phyloP scores from a whole-genome alignment of 2,797 vertebrate species.

The Pangasius macronema region DNA sequence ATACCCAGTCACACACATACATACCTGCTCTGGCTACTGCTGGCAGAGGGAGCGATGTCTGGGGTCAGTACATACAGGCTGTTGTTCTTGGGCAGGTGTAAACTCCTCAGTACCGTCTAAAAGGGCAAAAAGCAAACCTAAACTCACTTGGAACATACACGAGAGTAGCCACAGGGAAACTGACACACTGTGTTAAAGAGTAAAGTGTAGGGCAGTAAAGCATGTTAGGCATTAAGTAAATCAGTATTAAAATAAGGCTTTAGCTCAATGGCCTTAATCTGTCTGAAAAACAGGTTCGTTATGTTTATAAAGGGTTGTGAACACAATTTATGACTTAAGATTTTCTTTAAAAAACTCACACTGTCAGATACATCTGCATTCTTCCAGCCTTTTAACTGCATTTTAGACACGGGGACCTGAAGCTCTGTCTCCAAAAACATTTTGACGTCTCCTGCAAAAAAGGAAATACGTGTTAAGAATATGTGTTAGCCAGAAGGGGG shows the following conservation, averaged over 20 bases:
- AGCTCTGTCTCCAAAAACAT: conserved; percentile 94
- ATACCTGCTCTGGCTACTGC: conserved; percentile 93
- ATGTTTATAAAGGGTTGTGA: background rate
- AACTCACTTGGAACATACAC: background rate
- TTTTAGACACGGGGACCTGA: conserved; percentile 92
- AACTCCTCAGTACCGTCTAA: conserved; percentile 91
- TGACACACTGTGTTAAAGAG: background rate
- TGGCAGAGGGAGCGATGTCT: conserved; percentile 89
- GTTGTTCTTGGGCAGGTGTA: conserved; percentile 99
- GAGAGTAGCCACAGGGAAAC: background rate
- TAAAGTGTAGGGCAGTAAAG: too few relatives aligned
- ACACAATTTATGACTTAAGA: background rate
- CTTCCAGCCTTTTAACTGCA: conserved; percentile 99
- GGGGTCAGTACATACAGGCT: conserved; percentile 97
- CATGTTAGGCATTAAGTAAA: background rate
- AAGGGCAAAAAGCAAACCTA: background rate
- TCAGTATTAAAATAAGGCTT: background rate
- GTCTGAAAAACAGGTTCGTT: background rate
- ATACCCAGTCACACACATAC: background rate
- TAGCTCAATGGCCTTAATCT: background rate
- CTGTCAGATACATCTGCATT: conserved; percentile 93
- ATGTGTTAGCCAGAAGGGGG: conserved; percentile 40
- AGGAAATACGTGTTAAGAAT: background rate
- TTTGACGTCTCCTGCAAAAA: conserved; percentile 89
- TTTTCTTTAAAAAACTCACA: conserved; percentile 78